A percentile compares a stretch with the other conserved stretches of the same genome.
phyloP scores from a whole-genome alignment of 2,113 vertebrate genomes.

The Verasper variegatus region DNA sequence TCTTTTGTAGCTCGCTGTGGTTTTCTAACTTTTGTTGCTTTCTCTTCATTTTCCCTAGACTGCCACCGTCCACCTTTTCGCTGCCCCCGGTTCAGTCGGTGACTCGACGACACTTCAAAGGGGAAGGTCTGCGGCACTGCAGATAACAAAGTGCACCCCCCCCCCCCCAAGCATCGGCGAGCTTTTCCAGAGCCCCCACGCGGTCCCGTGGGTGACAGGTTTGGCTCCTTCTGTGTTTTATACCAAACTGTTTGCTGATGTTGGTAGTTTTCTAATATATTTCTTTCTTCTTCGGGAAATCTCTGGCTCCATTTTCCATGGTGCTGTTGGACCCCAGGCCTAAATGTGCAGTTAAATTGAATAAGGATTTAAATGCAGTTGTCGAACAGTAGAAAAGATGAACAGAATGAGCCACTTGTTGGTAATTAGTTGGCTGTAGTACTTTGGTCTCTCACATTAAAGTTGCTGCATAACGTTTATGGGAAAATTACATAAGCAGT shows the following conservation, averaged over 20 bases:
- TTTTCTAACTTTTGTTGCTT: slow-evolving; percentile 45
- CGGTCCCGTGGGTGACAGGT: slow-evolving; percentile 48
- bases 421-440: background rate
- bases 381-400: slow-evolving; percentile 1
- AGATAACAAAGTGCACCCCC: slow-evolving; percentile 71
- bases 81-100: slow-evolving; percentile 55
- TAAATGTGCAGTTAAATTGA: slow-evolving; percentile 28
- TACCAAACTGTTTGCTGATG: slow-evolving; percentile 26
- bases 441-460: background rate
- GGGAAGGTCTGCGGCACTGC: slow-evolving; percentile 63
- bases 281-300: background rate
- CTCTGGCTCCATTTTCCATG: slow-evolving; percentile 3
- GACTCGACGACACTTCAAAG: slow-evolving; percentile 74
- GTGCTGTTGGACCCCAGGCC: slow-evolving; percentile 6
- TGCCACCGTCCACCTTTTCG: slow-evolving; percentile 45
- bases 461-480: no score
- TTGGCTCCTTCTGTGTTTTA: slow-evolving; percentile 34
- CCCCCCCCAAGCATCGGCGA: slow-evolving; percentile 40
- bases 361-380: slow-evolving; percentile 9
- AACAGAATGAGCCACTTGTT: background rate
- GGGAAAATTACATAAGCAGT: no score
- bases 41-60: slow-evolving; percentile 38
- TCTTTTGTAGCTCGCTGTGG: slow-evolving; percentile 11
- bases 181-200: slow-evolving; percentile 52
- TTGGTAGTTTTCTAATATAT: background rate